Evolutionary conservation across 2,113 vertebrate genomes (phyloP).

Genomic region (Diphyllodes magnificus): DNA sequence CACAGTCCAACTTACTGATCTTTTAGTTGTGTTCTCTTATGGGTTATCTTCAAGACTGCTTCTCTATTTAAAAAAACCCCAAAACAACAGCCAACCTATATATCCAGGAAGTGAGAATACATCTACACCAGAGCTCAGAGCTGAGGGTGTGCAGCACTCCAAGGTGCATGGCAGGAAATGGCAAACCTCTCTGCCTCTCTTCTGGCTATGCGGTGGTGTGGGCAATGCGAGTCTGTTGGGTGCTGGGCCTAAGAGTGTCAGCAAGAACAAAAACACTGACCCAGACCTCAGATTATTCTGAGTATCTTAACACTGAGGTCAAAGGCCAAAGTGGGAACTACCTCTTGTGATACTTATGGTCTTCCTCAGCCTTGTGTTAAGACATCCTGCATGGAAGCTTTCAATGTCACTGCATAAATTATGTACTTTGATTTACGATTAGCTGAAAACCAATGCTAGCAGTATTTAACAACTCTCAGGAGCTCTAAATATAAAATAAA

Average conservation of each 20-base stretch:
- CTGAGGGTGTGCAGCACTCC: not conserved
- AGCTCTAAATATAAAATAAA: not conserved
- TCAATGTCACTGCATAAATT: not conserved
- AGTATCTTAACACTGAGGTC: not conserved
- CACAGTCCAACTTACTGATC: not conserved
- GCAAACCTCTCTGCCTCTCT: not conserved
- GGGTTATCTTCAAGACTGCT: not conserved
- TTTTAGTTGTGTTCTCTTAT: not conserved
- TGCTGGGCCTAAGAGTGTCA: not conserved
- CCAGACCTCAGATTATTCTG: not conserved
- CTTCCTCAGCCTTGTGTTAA: not conserved
- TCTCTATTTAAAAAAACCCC: not conserved
- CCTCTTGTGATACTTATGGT: not conserved
- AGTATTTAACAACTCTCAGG: not conserved
- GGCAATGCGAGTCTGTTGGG: not conserved
- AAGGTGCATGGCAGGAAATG: not conserved
- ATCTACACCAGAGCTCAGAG: not conserved
- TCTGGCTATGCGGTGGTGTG: not conserved
- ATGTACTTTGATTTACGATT: not conserved
- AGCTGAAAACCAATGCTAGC: not conserved
- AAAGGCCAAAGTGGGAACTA: not conserved
- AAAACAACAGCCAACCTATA: not conserved
- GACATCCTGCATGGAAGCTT: not conserved
- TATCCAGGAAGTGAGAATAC: not conserved
- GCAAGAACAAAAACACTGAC: not conserved